Conservation (phyloP, 2,888 invertebrate species). For the Yponomeuta cagnagella region DNA sequence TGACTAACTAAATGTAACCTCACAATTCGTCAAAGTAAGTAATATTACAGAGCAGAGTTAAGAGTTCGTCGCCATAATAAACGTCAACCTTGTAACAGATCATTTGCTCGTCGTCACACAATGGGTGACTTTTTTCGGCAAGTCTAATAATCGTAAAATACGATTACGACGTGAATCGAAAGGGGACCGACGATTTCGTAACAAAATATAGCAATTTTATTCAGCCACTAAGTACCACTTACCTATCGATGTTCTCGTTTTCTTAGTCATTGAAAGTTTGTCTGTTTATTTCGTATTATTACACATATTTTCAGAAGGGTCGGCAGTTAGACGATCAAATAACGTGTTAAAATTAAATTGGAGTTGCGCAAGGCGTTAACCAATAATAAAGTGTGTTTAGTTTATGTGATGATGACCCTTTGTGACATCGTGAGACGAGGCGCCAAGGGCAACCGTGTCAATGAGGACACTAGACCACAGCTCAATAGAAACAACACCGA, state of each 20-base stretch:
- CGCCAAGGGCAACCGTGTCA: conserved; percentile 12
- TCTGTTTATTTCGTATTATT: not conserved
- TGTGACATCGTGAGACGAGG: conserved; percentile 4
- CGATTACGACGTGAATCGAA: conserved; percentile 57
- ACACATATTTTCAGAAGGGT: not conserved
- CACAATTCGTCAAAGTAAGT: not conserved
- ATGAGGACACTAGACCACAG: not conserved
- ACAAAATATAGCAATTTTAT: conserved; percentile 23
- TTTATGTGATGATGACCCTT: conserved; percentile 6
- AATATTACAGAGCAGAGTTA: not conserved
- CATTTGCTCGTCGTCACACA: conserved; percentile 32
- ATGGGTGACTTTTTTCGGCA: conserved; percentile 44
- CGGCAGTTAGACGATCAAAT: not conserved
- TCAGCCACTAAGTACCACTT: conserved; percentile 1
- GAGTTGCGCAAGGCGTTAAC: not conserved
- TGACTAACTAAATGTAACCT: not conserved
- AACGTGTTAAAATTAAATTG: not conserved
- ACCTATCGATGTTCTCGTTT: not conserved
- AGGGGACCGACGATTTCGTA: conserved; percentile 53
- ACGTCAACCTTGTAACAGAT: conserved; percentile 5
- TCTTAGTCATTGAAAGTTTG: not conserved
- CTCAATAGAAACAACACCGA: not conserved
- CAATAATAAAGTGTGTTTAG: conserved; percentile 5
- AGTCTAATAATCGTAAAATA: conserved; percentile 63
- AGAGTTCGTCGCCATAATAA: conserved; percentile 9